A percentile compares a stretch with the other conserved stretches of the same genome.
Conservation (phyloP, 37 sponge, comb jelly and placozoan genomes). For the Axinella damicornis region DNA sequence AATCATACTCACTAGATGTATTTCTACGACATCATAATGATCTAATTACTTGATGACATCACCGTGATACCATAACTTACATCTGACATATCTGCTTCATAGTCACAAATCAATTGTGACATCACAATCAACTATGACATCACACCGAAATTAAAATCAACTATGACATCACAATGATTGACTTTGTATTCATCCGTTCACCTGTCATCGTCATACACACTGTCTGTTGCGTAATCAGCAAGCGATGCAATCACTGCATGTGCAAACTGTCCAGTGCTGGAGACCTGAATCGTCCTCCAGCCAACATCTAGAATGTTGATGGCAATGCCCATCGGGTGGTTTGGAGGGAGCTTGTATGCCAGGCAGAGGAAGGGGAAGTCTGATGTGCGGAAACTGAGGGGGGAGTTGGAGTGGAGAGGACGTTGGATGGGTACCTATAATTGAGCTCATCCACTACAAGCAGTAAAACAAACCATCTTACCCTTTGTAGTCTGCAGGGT, state of each 20-base stretch:
- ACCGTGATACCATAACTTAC: too few relatives aligned
- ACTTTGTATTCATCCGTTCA: not conserved
- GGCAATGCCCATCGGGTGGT: conserved; percentile 32
- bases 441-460: too few relatives aligned
- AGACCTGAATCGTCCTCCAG: conserved; percentile 12
- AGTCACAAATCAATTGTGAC: too few relatives aligned
- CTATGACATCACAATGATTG: too few relatives aligned
- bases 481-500: not conserved
- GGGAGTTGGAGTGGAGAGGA: not conserved
- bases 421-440: too few relatives aligned
- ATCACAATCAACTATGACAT: too few relatives aligned
- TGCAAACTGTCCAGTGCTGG: not conserved
- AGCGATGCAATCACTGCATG: not conserved
- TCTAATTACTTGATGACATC: too few relatives aligned
- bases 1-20: not conserved
- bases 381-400: not conserved
- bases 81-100: too few relatives aligned
- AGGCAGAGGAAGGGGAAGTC: conserved; percentile 75
- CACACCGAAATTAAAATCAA: too few relatives aligned
- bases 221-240: not conserved
- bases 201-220: conserved; percentile 47
- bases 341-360: conserved; percentile 81
- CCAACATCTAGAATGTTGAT: conserved; percentile 2
- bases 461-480: too few relatives aligned
- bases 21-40: too few relatives aligned